These are phyloP conservation scores for Nasonia vitripennis DNA, from an alignment of 1,140 invertebrate genomes.

Conservation along the genomic window DNA sequence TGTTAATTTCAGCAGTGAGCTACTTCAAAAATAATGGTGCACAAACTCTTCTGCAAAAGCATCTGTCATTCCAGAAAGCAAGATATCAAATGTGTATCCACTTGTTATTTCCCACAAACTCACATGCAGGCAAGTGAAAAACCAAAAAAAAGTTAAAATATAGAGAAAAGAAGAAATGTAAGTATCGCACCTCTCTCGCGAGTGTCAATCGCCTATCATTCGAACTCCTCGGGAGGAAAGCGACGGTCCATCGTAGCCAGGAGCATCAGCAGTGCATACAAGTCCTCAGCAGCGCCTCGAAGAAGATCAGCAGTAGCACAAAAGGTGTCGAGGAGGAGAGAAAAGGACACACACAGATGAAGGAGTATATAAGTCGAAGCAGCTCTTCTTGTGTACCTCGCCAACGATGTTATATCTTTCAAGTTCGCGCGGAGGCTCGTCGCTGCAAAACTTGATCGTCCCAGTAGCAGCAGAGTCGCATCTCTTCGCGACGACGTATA, in stretches of 20 bases:
- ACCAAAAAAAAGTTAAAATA: background rate
- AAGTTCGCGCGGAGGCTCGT: constrained; percentile 20
- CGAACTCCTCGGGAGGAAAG: background rate
- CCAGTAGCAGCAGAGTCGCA: background rate
- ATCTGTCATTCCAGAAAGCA: too few relatives aligned
- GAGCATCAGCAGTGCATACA: background rate
- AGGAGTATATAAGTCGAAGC: too few relatives aligned
- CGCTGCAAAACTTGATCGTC: background rate
- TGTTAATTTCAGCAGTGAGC: too few relatives aligned
- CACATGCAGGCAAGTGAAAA: background rate
- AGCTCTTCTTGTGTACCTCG: too few relatives aligned
- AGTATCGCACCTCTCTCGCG: background rate
- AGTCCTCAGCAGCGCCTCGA: background rate
- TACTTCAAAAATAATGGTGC: too few relatives aligned
- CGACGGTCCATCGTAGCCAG: background rate
- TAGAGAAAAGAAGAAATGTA: background rate
- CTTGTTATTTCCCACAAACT: too few relatives aligned
- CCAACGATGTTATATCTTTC: background rate
- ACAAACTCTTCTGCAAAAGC: too few relatives aligned
- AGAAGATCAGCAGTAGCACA: background rate
- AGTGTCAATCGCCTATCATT: background rate
- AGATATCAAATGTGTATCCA: too few relatives aligned
- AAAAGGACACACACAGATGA: too few relatives aligned
- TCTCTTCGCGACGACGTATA: background rate
- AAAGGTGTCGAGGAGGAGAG: too few relatives aligned